phyloP scores from a whole-genome alignment of 2,888 invertebrate genomes.

The Coelinius sp. region DNA sequence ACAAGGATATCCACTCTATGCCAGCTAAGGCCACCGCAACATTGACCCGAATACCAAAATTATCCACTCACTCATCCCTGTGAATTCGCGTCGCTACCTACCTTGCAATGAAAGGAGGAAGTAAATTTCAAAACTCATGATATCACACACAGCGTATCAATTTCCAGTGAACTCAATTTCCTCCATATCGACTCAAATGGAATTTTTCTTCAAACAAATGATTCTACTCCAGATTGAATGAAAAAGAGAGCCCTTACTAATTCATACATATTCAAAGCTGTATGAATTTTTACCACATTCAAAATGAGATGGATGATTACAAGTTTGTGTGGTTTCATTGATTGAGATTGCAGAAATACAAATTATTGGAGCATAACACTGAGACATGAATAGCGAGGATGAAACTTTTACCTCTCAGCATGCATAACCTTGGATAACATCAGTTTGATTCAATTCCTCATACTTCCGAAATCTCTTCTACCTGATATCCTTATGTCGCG shows the following conservation, averaged over 20 bases:
- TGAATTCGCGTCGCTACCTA: constrained; percentile 11
- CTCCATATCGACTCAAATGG: not conserved
- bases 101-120: constrained; percentile 9
- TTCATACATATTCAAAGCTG: too few species aligned
- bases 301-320: too few species aligned
- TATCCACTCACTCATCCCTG: constrained; percentile 47
- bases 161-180: constrained; percentile 7
- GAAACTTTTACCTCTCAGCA: not conserved
- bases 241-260: too few species aligned
- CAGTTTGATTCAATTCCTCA: too few species aligned
- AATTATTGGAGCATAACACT: not conserved
- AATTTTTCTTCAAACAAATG: not conserved
- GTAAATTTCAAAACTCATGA: not conserved
- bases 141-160: not conserved
- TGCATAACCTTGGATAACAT: not conserved
- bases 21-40: constrained; percentile 58
- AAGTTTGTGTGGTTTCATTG: not conserved
- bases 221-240: not conserved
- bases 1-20: constrained; percentile 61
- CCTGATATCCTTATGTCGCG: too few species aligned
- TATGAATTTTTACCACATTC: too few species aligned
- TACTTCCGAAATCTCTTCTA: too few species aligned
- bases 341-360: not conserved
- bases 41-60: constrained; percentile 62
- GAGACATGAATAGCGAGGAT: not conserved